Percentiles rank a stretch among this genome's conserved stretches.
Evolutionary conservation across 2,113 vertebrate species (phyloP).

Genomic region (Colossoma macropomum): DNA sequence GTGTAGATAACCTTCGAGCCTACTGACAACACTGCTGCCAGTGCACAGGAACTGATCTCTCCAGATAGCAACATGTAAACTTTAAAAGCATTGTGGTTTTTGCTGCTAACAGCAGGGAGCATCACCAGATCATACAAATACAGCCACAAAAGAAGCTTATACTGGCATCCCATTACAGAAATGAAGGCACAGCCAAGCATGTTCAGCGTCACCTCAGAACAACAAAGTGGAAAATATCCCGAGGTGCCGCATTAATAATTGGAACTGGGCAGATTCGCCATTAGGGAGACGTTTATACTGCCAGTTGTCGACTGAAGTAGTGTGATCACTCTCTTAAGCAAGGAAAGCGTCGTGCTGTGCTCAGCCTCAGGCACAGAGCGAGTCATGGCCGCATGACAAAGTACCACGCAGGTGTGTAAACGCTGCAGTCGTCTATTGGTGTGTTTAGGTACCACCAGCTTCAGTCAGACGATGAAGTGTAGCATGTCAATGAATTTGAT

Average conservation of each 20-base stretch:
- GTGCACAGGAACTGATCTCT: not conserved
- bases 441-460: not conserved
- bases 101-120: not conserved
- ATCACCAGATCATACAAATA: not conserved
- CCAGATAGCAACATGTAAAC: not conserved
- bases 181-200: slow-evolving; percentile 48
- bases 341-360: not conserved
- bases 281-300: slow-evolving; percentile 3
- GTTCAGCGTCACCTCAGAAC: not conserved
- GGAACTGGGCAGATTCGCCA: not conserved
- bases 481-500: not conserved
- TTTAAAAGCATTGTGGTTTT: not conserved
- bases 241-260: not conserved
- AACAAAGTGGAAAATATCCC: slow-evolving; percentile 2
- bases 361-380: not conserved
- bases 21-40: not conserved
- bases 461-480: not conserved
- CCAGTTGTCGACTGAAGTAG: not conserved
- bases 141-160: not conserved
- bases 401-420: not conserved
- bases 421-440: not conserved
- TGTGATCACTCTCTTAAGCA: not conserved
- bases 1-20: not conserved
- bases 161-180: slow-evolving; percentile 6
- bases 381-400: not conserved